Base-by-base conservation (phyloP, 2,888 invertebrate species). In the Cyrtodaria siliqua region DNA sequence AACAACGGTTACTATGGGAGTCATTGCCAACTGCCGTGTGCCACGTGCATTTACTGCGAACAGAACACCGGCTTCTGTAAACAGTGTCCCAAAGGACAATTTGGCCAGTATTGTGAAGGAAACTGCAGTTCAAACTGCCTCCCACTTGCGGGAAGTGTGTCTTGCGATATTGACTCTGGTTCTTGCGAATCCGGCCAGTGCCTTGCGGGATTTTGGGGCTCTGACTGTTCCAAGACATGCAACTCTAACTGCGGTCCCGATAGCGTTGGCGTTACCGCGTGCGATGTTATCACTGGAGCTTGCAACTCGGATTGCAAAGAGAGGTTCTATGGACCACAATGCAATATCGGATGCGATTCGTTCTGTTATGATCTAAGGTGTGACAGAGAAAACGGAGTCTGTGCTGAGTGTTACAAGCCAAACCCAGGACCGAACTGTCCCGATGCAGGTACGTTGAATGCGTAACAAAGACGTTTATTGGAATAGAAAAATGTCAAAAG, bases 41-140 rank as follows among this genome's bases (percentile, higher is more conserved):
- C 42, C 2, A 68, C 67, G 1, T 81, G 80, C 42, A 56, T 63
- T n/a, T 18, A 55, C 9, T 81, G 80, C 50, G 23, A 47, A 2
- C 44, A 69, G 40, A 14, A 27, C 4, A 50, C 73, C 3, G 80
- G 80, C 12, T 20, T 57, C 4, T 81, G 77, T 50, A 38, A 52
- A 16, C 8, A n/a, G 2, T 81, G 80, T 57, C 33, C 55, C 3
- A 23, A 2, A 6, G 77, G 74, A 23, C 60, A 55, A 47, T 71
- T 24, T 24, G 80, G 80, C 1, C 52, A 56, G 0, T 27, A 53
- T 18, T 81, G 80, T 40, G 42, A 61, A 6, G 16, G 2, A 1
- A 56, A 70, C n/a, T 81, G 80, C 53, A 77, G 74, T 27, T 1
- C n/a, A 6, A 26, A 49, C n/a, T 81, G 80, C 49, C 38, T 68